A percentile compares a stretch with the other conserved stretches of the same genome.
Evolutionary conservation across 2,888 invertebrate species (phyloP).

Genomic region (Horisme vitalbata): DNA sequence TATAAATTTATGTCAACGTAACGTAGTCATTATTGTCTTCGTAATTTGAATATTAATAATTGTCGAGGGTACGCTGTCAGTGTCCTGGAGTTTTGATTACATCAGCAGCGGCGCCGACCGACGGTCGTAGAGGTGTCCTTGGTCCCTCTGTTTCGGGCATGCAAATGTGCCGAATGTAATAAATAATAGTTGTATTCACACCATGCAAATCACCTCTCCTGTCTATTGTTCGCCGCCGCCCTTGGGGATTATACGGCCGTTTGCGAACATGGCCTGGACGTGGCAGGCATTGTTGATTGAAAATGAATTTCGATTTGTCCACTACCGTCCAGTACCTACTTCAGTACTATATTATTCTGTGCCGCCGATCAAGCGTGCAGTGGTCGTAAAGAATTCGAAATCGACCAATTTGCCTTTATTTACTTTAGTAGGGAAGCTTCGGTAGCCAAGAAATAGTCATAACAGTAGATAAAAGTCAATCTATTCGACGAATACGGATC

Average conservation of each 20-base stretch:
- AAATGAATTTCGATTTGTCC: slow-evolving; percentile 65
- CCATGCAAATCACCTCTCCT: slow-evolving; percentile 73
- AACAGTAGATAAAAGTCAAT: slow-evolving; percentile 45
- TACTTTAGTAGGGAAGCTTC: slow-evolving; percentile 6
- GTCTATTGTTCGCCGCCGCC: slow-evolving; percentile 72
- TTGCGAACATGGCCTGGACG: slow-evolving; percentile 46
- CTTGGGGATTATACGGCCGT: slow-evolving; percentile 68
- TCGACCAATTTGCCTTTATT: slow-evolving; percentile 19
- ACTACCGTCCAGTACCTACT: slow-evolving; percentile 33
- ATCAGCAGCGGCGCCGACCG: slow-evolving; percentile 62
- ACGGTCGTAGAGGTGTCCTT: slow-evolving; percentile 49
- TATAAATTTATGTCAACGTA: slow-evolving; percentile 63
- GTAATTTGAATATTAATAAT: slow-evolving; percentile 69
- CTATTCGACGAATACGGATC: slow-evolving; percentile 40
- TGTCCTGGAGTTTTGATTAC: slow-evolving; percentile 57
- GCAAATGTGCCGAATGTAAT: slow-evolving; percentile 72
- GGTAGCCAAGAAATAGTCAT: slow-evolving; percentile 39
- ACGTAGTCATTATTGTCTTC: slow-evolving; percentile 58
- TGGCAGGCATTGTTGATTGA: slow-evolving; percentile 65
- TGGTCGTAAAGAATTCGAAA: slow-evolving; percentile 48
- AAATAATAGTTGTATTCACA: slow-evolving; percentile 52
- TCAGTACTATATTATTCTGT: slow-evolving; percentile 1
- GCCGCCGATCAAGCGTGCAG: slow-evolving; percentile 40
- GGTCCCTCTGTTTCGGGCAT: slow-evolving; percentile 65
- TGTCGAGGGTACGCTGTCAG: slow-evolving; percentile 26